Base-by-base conservation (phyloP, 1,140 invertebrate species). In the Bombus fervidus region DNA sequence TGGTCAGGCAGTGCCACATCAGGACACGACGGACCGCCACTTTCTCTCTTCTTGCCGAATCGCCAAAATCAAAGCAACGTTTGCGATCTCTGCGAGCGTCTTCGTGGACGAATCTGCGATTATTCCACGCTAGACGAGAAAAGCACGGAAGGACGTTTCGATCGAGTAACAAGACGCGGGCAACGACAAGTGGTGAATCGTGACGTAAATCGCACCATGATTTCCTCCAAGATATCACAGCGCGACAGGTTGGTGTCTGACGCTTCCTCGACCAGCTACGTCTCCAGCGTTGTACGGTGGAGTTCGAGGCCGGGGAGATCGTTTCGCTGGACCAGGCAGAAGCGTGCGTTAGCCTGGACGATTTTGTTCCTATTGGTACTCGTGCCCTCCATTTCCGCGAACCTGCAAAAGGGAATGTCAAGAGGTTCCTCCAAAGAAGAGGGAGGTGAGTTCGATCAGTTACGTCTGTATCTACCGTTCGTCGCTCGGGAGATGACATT, bases 251-350 rank as follows among this genome's bases (percentile, higher is more conserved):
- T 37, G 1, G 8, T 57, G 9, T 18, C 34, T 0, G 34, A 22
- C 57, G 57, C 43, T 10, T 57, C 79, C 25, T 66, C 78, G 41
- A 62, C 12, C 13, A 90, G 88, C 79, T 91, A 88, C 88, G 93
- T 90, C 53, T 92, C 93, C 31, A 94, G 90, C 91, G 93, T 93
- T 43, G 93, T 94, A 37, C 91, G 94, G 90, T 94, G 94, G 94
- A 87, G 79, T 9, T 66, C 34, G 47, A 62, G 59, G 39, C 31
- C 10, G 28, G 34, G 82, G 31, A 74, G 37, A 59, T 37, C 73
- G 81, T 72, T 77, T 34, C 62, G 68, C 28, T 79, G 83, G 68
- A 78, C n/a, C 39, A 81, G 41, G 37, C 78, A 57, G 34, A 76
- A 53, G 31, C 69, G 57, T 1, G 62, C 80, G 81, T 73, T 92